Evolutionary conservation across 2,888 invertebrate species (phyloP).

Genomic region (Podabrus alpinus): DNA sequence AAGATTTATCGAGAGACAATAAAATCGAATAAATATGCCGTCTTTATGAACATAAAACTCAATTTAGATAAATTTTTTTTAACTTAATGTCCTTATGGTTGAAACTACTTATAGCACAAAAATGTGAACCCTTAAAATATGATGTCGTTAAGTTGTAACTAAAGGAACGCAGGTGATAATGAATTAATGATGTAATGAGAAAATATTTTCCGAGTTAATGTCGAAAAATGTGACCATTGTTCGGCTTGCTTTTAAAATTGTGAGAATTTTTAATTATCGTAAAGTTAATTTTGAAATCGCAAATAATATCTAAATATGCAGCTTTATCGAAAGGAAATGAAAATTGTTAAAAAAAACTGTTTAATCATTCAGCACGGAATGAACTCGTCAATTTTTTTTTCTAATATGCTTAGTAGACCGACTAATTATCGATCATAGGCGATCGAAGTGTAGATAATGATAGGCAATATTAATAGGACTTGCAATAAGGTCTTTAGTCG

Average conservation of each 20-base stretch:
- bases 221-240: neutral
- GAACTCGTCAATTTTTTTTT: slow-evolving; percentile 19
- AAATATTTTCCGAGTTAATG: neutral
- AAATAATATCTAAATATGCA: neutral
- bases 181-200: slow-evolving; percentile 8
- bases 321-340: neutral
- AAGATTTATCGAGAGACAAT: slow-evolving; percentile 15
- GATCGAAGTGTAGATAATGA: slow-evolving; percentile 35
- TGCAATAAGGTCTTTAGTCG: slow-evolving; percentile 33
- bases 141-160: neutral
- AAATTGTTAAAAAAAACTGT: neutral
- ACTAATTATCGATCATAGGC: slow-evolving; percentile 30
- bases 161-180: slow-evolving; percentile 20
- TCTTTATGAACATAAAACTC: slow-evolving; percentile 18
- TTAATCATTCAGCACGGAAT: slow-evolving; percentile 8
- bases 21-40: slow-evolving; percentile 20
- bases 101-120: neutral
- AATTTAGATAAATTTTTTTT: slow-evolving; percentile 11
- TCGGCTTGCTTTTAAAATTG: neutral
- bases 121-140: neutral
- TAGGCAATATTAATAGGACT: slow-evolving; percentile 40
- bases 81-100: neutral
- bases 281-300: neutral
- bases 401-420: slow-evolving; percentile 15
- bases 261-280: neutral